phyloP scores from a whole-genome alignment of 2,797 vertebrate genomes.

The Myiotriccus ornatus region DNA sequence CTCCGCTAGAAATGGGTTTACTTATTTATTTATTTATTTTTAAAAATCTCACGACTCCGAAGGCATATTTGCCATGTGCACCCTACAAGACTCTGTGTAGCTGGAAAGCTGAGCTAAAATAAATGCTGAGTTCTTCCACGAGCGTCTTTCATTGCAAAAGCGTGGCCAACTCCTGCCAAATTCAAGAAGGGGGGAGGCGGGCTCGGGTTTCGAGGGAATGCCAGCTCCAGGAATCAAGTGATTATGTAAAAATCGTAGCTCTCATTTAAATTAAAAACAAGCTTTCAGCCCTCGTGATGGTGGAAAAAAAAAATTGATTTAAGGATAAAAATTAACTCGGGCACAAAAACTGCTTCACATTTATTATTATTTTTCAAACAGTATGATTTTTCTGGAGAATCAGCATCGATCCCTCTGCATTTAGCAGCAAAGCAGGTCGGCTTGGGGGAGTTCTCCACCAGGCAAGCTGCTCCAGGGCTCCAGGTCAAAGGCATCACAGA shows the following conservation, averaged over 20 bases:
- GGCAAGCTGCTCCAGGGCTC: background rate
- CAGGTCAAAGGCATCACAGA: background rate
- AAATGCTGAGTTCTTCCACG: background rate
- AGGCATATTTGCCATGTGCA: background rate
- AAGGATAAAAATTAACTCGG: background rate
- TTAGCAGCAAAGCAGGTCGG: fast-evolving
- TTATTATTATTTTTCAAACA: background rate
- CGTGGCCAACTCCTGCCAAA: background rate
- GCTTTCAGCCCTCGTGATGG: background rate
- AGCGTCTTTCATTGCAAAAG: background rate
- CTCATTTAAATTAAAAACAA: slow-evolving; percentile 11
- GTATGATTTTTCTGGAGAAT: background rate
- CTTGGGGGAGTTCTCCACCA: background rate
- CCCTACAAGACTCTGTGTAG: background rate
- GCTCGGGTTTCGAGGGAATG: background rate
- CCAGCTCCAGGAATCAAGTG: background rate
- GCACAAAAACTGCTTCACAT: background rate
- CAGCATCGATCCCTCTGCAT: background rate
- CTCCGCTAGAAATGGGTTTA: background rate
- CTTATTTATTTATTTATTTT: background rate
- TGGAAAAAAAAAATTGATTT: background rate
- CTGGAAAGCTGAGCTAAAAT: background rate
- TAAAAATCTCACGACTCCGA: background rate
- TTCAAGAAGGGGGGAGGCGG: background rate
- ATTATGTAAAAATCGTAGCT: background rate